Evolutionary conservation across 2,888 invertebrate species (phyloP).

Genomic region (Cantharis nigra): DNA sequence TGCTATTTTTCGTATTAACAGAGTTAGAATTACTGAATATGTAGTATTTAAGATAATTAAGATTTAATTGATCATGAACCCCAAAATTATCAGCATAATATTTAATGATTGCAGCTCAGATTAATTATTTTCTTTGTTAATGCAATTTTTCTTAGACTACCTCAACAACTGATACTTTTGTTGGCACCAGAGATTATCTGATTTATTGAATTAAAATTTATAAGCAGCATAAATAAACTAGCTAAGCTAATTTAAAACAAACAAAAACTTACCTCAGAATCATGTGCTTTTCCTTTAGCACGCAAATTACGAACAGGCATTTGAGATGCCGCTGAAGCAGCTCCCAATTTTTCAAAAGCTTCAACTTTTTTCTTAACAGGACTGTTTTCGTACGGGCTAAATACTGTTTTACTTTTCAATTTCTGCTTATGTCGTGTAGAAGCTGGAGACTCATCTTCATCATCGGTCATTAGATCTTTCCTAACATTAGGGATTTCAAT

Average conservation of each 20-base stretch:
- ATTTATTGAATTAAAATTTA: too few relatives aligned
- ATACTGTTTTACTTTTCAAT: slow-evolving; percentile 45
- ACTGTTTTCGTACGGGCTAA: slow-evolving; percentile 63
- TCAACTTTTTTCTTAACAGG: slow-evolving; percentile 65
- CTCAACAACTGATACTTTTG: too few relatives aligned
- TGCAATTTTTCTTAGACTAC: too few relatives aligned
- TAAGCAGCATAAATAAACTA: not conserved
- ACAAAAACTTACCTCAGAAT: slow-evolving; percentile 17
- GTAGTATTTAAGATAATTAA: too few relatives aligned
- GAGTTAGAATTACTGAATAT: too few relatives aligned
- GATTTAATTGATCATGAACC: too few relatives aligned
- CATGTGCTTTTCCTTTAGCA: slow-evolving; percentile 53
- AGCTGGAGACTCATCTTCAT: slow-evolving; percentile 37
- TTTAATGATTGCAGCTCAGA: too few relatives aligned
- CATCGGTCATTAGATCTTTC: slow-evolving; percentile 40
- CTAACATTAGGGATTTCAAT: slow-evolving; percentile 1
- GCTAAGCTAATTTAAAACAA: too few relatives aligned
- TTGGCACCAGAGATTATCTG: too few relatives aligned
- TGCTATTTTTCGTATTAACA: not conserved
- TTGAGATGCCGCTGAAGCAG: slow-evolving; percentile 26
- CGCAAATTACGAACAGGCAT: slow-evolving; percentile 48
- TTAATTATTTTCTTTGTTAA: too few relatives aligned
- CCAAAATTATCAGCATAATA: too few relatives aligned
- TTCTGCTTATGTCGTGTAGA: slow-evolving; percentile 4
- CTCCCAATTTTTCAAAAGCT: slow-evolving; percentile 60